Conservation (phyloP, 2,888 invertebrate genomes). For the Crioceris asparagi region DNA sequence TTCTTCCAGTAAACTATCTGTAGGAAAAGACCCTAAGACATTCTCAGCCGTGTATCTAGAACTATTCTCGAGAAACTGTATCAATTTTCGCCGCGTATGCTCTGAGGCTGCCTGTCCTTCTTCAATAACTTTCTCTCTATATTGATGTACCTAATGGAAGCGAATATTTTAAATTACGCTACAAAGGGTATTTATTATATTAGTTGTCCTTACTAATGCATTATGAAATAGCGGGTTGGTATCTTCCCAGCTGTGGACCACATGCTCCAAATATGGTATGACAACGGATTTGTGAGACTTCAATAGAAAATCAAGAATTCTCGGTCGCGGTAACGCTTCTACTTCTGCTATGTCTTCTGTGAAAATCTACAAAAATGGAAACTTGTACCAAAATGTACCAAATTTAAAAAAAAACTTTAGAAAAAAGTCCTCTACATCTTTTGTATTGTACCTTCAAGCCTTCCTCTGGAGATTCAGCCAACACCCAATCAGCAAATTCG, state of each 20-base stretch:
- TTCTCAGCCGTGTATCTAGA: conserved; percentile 75
- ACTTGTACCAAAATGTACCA: background rate
- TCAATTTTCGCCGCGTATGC: conserved; percentile 50
- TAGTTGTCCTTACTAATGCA: no score
- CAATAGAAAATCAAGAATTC: conserved; percentile 81
- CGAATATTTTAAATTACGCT: no score
- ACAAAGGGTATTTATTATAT: no score
- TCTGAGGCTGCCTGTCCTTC: conserved; percentile 42
- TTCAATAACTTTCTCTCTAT: conserved; percentile 57
- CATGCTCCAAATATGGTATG: conserved; percentile 90
- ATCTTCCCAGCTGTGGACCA: conserved; percentile 85
- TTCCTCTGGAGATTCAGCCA: conserved; percentile 75
- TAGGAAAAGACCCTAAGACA: conserved; percentile 77
- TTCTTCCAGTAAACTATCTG: conserved; percentile 79
- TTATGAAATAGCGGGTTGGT: conserved; percentile 80
- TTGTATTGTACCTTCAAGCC: conserved; percentile 51
- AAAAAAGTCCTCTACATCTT: background rate
- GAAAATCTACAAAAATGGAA: conserved; percentile 51
- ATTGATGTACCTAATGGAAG: no score
- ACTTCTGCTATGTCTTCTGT: conserved; percentile 82
- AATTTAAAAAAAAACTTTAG: background rate
- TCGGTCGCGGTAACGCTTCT: conserved; percentile 77
- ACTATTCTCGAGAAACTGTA: conserved; percentile 73
- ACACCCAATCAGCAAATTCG: conserved; percentile 89
- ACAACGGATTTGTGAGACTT: conserved; percentile 70